phyloP scores from a whole-genome alignment of 2,888 invertebrate genomes.

The Mystacides longicornis region DNA sequence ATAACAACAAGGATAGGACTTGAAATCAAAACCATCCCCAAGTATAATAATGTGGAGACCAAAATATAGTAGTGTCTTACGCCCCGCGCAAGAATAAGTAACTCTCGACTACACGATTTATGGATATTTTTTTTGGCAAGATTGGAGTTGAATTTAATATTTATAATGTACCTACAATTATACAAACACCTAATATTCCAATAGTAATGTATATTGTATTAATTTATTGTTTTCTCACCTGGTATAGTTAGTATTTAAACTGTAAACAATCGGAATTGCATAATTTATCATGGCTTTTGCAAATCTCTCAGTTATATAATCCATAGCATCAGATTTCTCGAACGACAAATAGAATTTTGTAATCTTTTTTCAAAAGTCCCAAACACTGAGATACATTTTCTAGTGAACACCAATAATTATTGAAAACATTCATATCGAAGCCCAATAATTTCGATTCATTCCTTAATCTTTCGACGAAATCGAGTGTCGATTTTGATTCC shows the following conservation, averaged over 20 bases:
- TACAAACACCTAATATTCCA: too few relatives aligned
- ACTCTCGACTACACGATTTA: too few relatives aligned
- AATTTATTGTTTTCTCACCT: too few relatives aligned
- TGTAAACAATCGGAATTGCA: conserved; percentile 57
- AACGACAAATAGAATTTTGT: conserved; percentile 40
- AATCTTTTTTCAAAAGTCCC: conserved; percentile 31
- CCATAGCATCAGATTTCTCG: conserved; percentile 37
- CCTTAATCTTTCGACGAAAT: conserved; percentile 30
- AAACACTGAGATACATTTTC: conserved; percentile 29
- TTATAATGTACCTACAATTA: too few relatives aligned
- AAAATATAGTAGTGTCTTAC: too few relatives aligned
- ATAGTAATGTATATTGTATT: too few relatives aligned
- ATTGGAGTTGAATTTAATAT: too few relatives aligned
- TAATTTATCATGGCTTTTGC: conserved; percentile 45
- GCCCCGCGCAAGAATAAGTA: too few relatives aligned
- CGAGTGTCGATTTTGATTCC: conserved; percentile 33
- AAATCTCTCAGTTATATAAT: conserved; percentile 40
- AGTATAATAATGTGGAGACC: too few relatives aligned
- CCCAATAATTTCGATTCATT: conserved; percentile 30
- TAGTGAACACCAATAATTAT: conserved; percentile 32
- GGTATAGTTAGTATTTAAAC: conserved; percentile 55
- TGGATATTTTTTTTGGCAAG: too few relatives aligned
- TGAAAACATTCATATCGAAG: conserved; percentile 35
- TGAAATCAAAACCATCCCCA: too few relatives aligned
- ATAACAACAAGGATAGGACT: too few relatives aligned